Percentiles rank a stretch among this genome's conserved stretches.
Evolutionary conservation across 2,113 vertebrate genomes (phyloP).

Genomic region (Eptesicus fuscus): DNA sequence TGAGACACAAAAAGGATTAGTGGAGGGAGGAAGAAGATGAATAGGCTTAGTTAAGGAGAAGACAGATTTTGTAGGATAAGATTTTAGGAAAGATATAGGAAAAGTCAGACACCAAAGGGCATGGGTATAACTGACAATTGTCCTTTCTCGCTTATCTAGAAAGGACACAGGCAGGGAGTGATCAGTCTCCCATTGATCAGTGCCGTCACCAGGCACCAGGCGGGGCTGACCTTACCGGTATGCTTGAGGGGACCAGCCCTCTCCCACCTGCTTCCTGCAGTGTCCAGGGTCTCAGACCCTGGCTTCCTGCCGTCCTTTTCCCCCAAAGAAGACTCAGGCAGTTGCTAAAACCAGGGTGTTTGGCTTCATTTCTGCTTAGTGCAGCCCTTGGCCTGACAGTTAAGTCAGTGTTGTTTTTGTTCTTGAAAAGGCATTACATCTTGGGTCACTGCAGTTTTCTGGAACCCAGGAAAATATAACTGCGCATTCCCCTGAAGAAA

Average conservation of each 20-base stretch:
- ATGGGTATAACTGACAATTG: neutral
- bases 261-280: neutral
- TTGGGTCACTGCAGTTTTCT: neutral
- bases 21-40: neutral
- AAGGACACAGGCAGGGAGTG: neutral
- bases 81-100: slow-evolving; percentile 36
- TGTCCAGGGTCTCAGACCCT: neutral
- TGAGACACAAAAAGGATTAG: neutral
- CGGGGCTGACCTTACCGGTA: neutral
- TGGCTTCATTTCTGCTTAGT: neutral
- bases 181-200: rapidly evolving
- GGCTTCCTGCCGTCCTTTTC: neutral
- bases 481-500: neutral
- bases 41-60: neutral
- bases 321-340: neutral
- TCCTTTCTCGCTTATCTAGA: neutral
- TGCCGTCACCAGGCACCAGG: neutral
- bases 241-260: neutral
- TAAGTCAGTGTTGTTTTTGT: neutral
- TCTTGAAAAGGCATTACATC: neutral
- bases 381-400: neutral
- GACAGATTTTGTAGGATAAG: neutral
- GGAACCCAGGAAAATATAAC: neutral
- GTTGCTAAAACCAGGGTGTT: neutral
- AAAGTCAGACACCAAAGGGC: neutral